Base-by-base conservation (phyloP, 2,797 vertebrate species). In the Helicolenus hilgendorfi region DNA sequence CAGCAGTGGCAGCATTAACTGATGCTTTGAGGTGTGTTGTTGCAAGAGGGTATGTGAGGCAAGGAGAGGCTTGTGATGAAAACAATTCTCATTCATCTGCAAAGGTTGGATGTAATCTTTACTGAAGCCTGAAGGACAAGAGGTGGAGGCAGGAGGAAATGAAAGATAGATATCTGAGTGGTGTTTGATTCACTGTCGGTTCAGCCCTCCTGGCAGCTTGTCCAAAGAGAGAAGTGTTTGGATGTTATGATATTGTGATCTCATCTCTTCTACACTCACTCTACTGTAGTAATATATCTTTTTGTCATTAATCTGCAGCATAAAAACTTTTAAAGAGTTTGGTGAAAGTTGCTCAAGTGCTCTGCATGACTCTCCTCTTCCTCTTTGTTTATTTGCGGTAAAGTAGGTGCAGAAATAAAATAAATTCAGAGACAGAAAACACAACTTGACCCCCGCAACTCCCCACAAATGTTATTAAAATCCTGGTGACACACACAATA, bases 151-250 rank as follows among this genome's bases (percentile, higher is more conserved):
- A 20, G 31, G 69, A 90, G 94, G 87, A 93, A 95, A 94, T 95
- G 81, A 94, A 95, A 76, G 92, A 94, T 92, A 78, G 81, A 89
- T 88, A 95, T 94, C 83, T 72, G 78, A 87, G 72, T 72, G 41
- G 14, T 73, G 49, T 81, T 94, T 84, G 77, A 90, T 94, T 86
- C 83, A 81, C 75, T 45, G 35, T 41, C 2, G 11, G 20, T 64
- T 55, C 35, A 18, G 18, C 55, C 53, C 31, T 64, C 38, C 79
- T 35, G 67, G 78, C 69, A 86, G 68, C 72, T 69, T 38, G 31
- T 68, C 72, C 55, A 55, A 68, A 45, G 22, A 83, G 58, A 69
- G 45, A 72, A 38, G 27, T 72, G 36, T 74, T 55, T 73, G 68
- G 59, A 56, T 3, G 36, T 68, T 78, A 68, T 82, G 62, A 69